phyloP scores from a whole-genome alignment of 2,797 vertebrate species.

The Dendrocincla fuliginosa region DNA sequence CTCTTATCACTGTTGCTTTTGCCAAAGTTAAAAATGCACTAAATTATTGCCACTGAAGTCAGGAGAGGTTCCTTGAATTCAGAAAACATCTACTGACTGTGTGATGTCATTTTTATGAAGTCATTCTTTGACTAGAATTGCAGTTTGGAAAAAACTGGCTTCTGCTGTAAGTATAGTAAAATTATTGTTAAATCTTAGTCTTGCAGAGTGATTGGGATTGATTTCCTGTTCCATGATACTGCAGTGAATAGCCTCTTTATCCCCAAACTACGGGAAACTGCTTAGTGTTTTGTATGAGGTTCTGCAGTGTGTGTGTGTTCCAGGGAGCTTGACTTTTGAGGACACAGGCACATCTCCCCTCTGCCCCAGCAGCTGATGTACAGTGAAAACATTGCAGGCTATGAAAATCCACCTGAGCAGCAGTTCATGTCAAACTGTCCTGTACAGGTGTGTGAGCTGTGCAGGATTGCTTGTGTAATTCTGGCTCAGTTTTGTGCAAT shows the following conservation, averaged over 20 bases:
- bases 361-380: neutral
- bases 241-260: slow-evolving; percentile 55
- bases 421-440: neutral
- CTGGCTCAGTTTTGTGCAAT: neutral
- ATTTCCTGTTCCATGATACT: slow-evolving; percentile 16
- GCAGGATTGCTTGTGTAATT: neutral
- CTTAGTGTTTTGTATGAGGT: neutral
- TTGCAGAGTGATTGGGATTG: slow-evolving; percentile 6
- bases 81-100: neutral
- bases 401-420: neutral
- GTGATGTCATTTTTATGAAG: slow-evolving; percentile 10
- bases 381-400: neutral
- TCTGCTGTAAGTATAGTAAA: neutral
- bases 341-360: neutral
- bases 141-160: neutral
- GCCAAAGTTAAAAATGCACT: neutral
- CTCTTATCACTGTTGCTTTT: neutral
- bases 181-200: slow-evolving; percentile 20
- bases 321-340: neutral
- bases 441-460: neutral
- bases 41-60: neutral
- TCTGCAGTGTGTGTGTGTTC: neutral
- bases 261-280: slow-evolving; percentile 22
- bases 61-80: neutral
- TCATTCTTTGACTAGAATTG: neutral